A percentile compares a stretch with the other conserved stretches of the same genome.
These are phyloP conservation scores for Megaceryle alcyon DNA, from an alignment of 2,797 vertebrate genomes.

Conservation along the genomic window DNA sequence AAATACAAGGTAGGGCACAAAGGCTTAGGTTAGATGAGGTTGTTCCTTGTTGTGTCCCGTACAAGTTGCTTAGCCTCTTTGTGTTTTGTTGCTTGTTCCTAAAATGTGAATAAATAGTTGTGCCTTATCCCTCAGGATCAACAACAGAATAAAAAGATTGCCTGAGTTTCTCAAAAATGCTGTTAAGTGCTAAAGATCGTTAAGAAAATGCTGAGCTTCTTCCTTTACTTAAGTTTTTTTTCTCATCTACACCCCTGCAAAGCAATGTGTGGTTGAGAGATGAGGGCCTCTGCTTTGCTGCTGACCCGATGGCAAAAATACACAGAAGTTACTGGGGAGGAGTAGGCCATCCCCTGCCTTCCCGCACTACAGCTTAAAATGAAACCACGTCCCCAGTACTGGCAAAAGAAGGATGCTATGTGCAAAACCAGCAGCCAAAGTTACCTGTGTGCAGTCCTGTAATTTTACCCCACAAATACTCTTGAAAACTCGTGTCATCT, in stretches of 20 bases:
- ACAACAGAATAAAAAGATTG: neutral
- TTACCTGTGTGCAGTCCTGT: neutral
- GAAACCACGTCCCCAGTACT: neutral
- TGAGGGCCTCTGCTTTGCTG: neutral
- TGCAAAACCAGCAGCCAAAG: neutral
- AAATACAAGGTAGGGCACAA: neutral
- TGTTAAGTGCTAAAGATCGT: neutral
- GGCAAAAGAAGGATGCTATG: neutral
- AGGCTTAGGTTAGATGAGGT: neutral
- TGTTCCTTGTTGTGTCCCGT: neutral
- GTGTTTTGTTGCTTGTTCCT: neutral
- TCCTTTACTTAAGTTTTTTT: neutral
- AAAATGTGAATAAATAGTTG: neutral
- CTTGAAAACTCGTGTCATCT: accelerated
- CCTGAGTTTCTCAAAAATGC: neutral
- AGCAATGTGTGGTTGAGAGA: neutral
- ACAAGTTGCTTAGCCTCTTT: neutral
- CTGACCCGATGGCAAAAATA: neutral
- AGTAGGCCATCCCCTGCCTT: neutral
- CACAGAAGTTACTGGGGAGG: neutral
- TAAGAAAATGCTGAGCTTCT: neutral
- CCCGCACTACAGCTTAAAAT: neutral
- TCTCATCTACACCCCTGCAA: neutral
- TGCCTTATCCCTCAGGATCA: neutral
- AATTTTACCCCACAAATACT: neutral